Evolutionary conservation across 35 echinoderm and acorn worm genomes (phyloP).

Genomic region (Nesometra sesokonis): DNA sequence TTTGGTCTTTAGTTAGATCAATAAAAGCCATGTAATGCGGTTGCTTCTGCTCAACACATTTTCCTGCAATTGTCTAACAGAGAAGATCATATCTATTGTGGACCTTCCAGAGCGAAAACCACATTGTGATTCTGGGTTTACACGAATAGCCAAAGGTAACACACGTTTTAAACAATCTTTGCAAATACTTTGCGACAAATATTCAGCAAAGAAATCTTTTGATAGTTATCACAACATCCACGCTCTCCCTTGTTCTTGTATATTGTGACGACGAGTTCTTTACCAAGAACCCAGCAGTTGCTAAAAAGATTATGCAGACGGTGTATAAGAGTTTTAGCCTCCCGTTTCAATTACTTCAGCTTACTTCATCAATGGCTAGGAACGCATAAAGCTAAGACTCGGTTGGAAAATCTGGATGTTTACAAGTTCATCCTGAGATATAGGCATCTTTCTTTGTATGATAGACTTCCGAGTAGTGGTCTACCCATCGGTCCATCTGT

Average conservation of each 20-base stretch:
- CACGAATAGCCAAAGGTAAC: conserved; percentile 32
- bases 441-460: too few relatives aligned
- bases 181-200: conserved; percentile 53
- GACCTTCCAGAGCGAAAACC: conserved; percentile 38
- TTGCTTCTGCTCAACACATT: conserved; percentile 15
- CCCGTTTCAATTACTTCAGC: background rate
- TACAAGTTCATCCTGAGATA: too few relatives aligned
- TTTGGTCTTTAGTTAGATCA: conserved; percentile 53
- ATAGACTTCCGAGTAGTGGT: too few relatives aligned
- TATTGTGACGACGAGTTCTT: background rate
- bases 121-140: conserved; percentile 62
- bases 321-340: background rate
- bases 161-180: conserved; percentile 15
- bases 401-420: too few relatives aligned
- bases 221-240: conserved; percentile 9
- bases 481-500: too few relatives aligned
- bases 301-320: background rate
- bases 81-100: conserved; percentile 38
- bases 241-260: background rate
- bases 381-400: too few relatives aligned
- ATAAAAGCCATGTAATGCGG: conserved; percentile 43
- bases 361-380: too few relatives aligned
- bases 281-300: background rate
- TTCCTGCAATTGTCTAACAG: conserved; percentile 18
- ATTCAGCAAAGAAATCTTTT: conserved; percentile 27